Evolutionary conservation across 2,797 vertebrate species (phyloP).

Genomic region (Coreius guichenoti): DNA sequence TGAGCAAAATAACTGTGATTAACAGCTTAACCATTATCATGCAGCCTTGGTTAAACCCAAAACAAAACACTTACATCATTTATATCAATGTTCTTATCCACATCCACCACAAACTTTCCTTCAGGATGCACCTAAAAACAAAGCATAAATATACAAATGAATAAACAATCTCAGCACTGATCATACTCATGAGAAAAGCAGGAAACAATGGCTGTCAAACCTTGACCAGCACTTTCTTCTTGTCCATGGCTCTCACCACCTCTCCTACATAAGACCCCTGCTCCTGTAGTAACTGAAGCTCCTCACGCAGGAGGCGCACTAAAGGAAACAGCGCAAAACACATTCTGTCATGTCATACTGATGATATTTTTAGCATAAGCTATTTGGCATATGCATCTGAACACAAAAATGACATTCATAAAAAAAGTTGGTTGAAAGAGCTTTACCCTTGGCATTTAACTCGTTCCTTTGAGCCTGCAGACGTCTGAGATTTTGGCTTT

Average conservation of each 20-base stretch:
- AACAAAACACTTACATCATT: conserved; percentile 88
- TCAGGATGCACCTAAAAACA: conserved; percentile 92
- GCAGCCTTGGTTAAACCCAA: neutral
- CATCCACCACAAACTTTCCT: conserved; percentile 97
- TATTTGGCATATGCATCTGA: neutral
- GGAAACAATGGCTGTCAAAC: conserved; percentile 68
- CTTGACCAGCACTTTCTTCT: conserved; percentile 99
- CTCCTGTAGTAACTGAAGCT: conserved; percentile 96
- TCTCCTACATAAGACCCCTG: conserved; percentile 98
- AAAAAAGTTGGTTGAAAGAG: neutral
- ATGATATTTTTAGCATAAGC: neutral
- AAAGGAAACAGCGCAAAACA: neutral
- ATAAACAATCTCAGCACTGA: neutral
- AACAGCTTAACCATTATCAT: neutral
- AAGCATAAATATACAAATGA: neutral
- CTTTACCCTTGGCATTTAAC: conserved; percentile 93
- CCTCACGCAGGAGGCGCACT: conserved; percentile 95
- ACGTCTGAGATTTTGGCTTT: conserved; percentile 95
- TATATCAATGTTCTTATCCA: conserved; percentile 99
- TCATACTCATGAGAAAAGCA: neutral
- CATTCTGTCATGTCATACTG: neutral
- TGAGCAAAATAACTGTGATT: neutral
- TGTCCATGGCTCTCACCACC: conserved; percentile 98
- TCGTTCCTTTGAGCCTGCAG: conserved; percentile 97
- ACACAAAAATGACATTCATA: neutral